These are phyloP conservation scores for Cephus rjabovi DNA, from an alignment of 2,888 invertebrate genomes.

Conservation along the genomic window DNA sequence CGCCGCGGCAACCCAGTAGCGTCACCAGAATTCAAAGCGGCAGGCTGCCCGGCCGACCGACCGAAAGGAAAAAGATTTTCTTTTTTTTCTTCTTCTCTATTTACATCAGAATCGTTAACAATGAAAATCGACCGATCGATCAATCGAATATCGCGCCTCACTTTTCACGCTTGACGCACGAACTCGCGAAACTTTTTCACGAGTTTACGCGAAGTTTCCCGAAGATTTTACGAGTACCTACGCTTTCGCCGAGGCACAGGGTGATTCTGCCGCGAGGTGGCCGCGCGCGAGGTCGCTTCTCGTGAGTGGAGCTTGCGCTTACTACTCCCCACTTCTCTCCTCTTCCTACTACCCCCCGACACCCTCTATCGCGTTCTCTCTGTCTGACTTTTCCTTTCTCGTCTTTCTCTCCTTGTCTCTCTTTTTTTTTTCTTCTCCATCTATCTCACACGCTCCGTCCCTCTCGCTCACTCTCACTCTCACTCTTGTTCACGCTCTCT, in stretches of 20 bases:
- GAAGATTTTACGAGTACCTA: neutral
- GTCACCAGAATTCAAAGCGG: neutral
- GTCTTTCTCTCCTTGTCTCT: slow-evolving; percentile 7
- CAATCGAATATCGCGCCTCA: slow-evolving; percentile 10
- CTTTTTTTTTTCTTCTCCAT: slow-evolving; percentile 24
- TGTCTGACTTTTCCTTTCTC: slow-evolving; percentile 17
- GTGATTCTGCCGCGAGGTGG: neutral
- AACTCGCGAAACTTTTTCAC: slow-evolving; percentile 31
- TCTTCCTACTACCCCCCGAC: slow-evolving; percentile 20
- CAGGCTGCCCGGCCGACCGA: neutral
- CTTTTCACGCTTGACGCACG: slow-evolving; percentile 31
- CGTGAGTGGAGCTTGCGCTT: slow-evolving; percentile 27
- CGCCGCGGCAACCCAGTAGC: slow-evolving; percentile 14
- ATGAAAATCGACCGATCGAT: neutral
- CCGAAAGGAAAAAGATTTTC: neutral
- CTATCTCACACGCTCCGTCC: slow-evolving; percentile 24
- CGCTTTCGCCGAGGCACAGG: slow-evolving; percentile 1
- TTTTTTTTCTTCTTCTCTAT: neutral
- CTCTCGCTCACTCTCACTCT: slow-evolving; percentile 34
- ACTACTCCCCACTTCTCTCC: slow-evolving; percentile 23
- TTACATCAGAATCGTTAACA: neutral
- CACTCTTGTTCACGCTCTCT: slow-evolving; percentile 33
- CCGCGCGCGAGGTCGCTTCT: neutral
- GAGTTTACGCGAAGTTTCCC: slow-evolving; percentile 24
- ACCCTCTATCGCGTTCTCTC: slow-evolving; percentile 21